Base-by-base conservation (phyloP, 2,113 vertebrate genomes). In the Balaenoptera acutorostrata region DNA sequence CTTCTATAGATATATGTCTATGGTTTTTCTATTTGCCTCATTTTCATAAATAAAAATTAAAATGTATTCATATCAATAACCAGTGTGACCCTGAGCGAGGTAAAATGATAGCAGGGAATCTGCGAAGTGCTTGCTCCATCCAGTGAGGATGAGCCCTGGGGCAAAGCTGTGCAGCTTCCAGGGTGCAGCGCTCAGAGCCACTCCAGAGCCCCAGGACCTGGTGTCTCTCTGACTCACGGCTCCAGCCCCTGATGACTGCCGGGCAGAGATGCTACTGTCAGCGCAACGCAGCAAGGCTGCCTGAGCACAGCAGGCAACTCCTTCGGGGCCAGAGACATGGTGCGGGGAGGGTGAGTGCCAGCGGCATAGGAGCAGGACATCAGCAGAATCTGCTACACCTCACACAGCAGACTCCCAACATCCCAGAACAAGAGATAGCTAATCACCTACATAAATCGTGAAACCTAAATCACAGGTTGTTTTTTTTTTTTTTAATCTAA, bases 1-100 rank as follows among this genome's bases (percentile, higher is more conserved):
- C 80, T 86, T 92, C 52, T 68, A 55, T 0, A 69, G 14, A 75
- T 80, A 7, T 29, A 10, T 33, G 66, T 27, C 33, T 15, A 3
- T 49, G 29, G 64, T 72, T 66, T 84, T 81, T 80, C 81, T 90
- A n/a, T 15, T 64, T 95, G 52, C 36, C 64, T 95, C 31, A 3
- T 61, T 77, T 95, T 82, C 44, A 88, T 29, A 52, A 85, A 74
- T 68, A 69, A 88, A 80, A 95, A 25, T 20, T 14, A 77, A 90
- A 72, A 52, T 55, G 6, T 20, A 14, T 71, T 36, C 12, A 21
- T 52, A 39, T 71, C 68, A 13, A 41, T 82, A 92, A 74, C 20
- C 7, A 29, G 13, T 52, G 4, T 89, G 52, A 14, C 61, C 41
- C 39, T 74, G 66, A 36, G 29, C 5, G 23, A 68, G 12, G 41